Evolutionary conservation across 2,113 vertebrate species (phyloP).

Genomic region (Syrmaticus mikado): DNA sequence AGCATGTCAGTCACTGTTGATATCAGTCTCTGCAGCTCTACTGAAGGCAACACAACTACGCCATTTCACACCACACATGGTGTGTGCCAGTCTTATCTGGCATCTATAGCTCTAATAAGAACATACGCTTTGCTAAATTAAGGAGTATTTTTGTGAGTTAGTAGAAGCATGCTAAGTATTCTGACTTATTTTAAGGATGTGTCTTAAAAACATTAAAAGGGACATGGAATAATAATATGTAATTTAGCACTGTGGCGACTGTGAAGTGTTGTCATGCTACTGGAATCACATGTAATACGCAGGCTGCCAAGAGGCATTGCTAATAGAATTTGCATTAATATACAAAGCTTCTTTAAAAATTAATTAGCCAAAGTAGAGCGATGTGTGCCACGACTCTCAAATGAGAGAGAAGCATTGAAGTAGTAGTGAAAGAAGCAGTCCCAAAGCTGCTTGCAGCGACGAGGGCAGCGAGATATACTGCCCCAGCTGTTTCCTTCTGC

Average conservation of each 20-base stretch:
- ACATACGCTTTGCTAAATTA: conserved; percentile 51
- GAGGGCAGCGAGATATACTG: background rate
- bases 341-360: conserved; percentile 64
- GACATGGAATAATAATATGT: conserved; percentile 59
- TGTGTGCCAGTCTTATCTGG: conserved; percentile 25
- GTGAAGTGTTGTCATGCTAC: conserved; percentile 64
- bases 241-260: conserved; percentile 37
- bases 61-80: conserved; percentile 38
- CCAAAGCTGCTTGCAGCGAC: background rate
- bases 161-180: conserved; percentile 22
- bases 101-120: conserved; percentile 41
- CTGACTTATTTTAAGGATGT: conserved; percentile 44
- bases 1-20: background rate
- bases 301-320: conserved; percentile 18
- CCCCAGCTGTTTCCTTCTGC: background rate
- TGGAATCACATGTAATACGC: conserved; percentile 54
- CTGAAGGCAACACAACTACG: background rate
- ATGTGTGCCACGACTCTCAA: conserved; percentile 45
- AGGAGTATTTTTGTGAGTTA: conserved; percentile 47
- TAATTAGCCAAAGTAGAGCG: conserved; percentile 64
- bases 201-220: conserved; percentile 38
- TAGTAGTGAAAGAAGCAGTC: background rate
- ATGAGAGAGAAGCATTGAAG: conserved; percentile 30
- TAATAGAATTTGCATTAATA: conserved; percentile 64
- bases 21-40: background rate